Base-by-base conservation (phyloP, 2,797 vertebrate genomes). In the Notolepis coatsorum region DNA sequence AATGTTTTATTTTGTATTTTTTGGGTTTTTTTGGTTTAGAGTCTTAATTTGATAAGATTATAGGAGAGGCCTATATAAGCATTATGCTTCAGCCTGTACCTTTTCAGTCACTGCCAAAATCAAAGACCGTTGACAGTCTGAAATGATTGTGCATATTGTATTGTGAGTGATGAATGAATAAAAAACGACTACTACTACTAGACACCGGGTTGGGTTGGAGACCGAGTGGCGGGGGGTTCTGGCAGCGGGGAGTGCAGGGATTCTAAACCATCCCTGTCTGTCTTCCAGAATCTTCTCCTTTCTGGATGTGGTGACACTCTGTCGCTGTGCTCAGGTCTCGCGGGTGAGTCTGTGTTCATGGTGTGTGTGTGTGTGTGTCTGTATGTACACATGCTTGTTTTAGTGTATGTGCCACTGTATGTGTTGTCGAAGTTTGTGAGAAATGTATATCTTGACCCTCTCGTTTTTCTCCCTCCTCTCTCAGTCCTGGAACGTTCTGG, bases 251-350 rank as follows among this genome's bases (percentile, higher is more conserved):
- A n/a, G 57, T 47, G 75, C 74, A 64, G 73, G 61, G 75, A 68
- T 61, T 86, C 74, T 87, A 54, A 89, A 80, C 61, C 24, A 7
- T 76, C 12, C 78, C 65, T 75, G 68, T 49, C 84, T 90, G 84
- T 88, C 78, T 25, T 92, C 58, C 91, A 98, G 97, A 90, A 99
- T 99, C 88, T 99, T 99, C 92, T 99, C 97, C 66, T 99, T 99
- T 90, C 91, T 99, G 92, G 97, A 99, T 85, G 97, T 99, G 88
- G 96, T 99, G 85, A 98, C 97, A 63, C 94, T 99, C 65, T 98
- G 97, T 92, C 96, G 97, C 74, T 99, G 97, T 85, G 97, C 97
- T 85, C 97, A 98, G 83, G 97, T 99, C 68, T 99, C 97, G 85
- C 93, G 96, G 94, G 97, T 99, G 94, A 97, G 97, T 88, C 64